Base-by-base conservation (phyloP, 2,888 invertebrate species). In the Anodontia alba region DNA sequence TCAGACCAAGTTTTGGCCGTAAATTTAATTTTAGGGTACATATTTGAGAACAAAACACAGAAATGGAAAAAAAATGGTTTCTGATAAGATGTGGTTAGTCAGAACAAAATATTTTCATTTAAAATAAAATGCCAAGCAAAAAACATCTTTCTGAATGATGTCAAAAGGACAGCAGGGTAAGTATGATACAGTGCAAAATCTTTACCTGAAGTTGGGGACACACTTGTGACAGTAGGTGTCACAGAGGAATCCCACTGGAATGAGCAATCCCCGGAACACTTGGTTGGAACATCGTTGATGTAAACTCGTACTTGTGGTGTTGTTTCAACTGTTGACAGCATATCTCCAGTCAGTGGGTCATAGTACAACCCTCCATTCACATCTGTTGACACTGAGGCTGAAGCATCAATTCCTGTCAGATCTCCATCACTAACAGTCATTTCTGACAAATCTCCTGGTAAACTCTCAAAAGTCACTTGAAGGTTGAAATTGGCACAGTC, bases 281-380 rank as follows among this genome's bases (percentile, higher is more conserved):
- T 72, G 20, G 89, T 88, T 0, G 92, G 91, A 20, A 93, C 88
- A 29, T 85, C 84, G 80, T 93, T 93, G 46, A 93, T 89, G 66
- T 73, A 87, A 42, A 82, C 38, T 46, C 81, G 54, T 57, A 92
- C 92, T 89, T 92, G 92, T 15, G 91, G 88, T 51, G 66, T 68
- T 23, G 36, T n/a, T 57, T 92, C 89, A 3, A 83, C 77, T 8
- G 91, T 91, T 15, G 87, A 70, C 10, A 91, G 62, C 86, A 91
- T 86, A 80, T 92, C 92, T 1, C 92, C 93, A 10, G 88, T 87
- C 8, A 93, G 89, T 2, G 92, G 91, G 29, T 90, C 84, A 66
- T 87, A 90, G 67, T 80, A 89, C 26, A 91, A 43, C 29, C 90
- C 89, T 5, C 92, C 93, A 73, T 91, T 81, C 1, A 54, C 57